A percentile compares a stretch with the other conserved stretches of the same genome.
Conservation (phyloP, 2,888 invertebrate species). For the Andrena hattorfiana region DNA sequence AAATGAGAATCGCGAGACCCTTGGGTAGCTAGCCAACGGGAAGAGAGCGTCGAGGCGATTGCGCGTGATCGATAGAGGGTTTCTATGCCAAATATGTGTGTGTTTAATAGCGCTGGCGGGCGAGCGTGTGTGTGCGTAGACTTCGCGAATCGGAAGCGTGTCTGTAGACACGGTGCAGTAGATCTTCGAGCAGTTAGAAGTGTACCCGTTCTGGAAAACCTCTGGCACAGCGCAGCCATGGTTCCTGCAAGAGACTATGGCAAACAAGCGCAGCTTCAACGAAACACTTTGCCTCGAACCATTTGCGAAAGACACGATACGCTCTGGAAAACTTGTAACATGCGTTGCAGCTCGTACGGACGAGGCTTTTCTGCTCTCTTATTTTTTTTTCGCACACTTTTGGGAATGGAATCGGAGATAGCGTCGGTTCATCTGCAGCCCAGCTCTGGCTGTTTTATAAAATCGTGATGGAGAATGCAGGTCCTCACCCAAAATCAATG, state of each 20-base stretch:
- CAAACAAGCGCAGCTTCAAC: slow-evolving; percentile 20
- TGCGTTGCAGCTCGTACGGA: not conserved
- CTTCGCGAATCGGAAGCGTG: slow-evolving; percentile 60
- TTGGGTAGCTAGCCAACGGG: slow-evolving; percentile 63
- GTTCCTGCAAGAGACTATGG: slow-evolving; percentile 68
- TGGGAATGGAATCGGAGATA: slow-evolving; percentile 13
- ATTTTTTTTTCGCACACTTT: not conserved
- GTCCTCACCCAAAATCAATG: too few relatives aligned
- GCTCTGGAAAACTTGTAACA: not conserved
- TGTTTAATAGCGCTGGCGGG: slow-evolving; percentile 41
- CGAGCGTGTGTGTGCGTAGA: slow-evolving; percentile 74
- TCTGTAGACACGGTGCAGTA: not conserved
- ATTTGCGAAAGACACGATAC: not conserved
- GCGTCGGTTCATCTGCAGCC: not conserved
- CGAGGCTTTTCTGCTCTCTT: slow-evolving; percentile 41
- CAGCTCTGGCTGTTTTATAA: not conserved
- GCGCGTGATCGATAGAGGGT: slow-evolving; percentile 79
- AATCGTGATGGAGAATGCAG: too few relatives aligned
- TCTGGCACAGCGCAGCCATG: slow-evolving; percentile 54
- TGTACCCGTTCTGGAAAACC: slow-evolving; percentile 58
- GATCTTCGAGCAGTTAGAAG: slow-evolving; percentile 7
- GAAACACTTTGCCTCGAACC: not conserved
- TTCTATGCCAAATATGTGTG: slow-evolving; percentile 83
- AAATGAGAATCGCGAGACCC: slow-evolving; percentile 38
- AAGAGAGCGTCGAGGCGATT: slow-evolving; percentile 40